Percentiles rank a stretch among this genome's conserved stretches.
These are phyloP conservation scores for Coilia nasus DNA, from an alignment of 2,797 vertebrate species.

Conservation along the genomic window DNA sequence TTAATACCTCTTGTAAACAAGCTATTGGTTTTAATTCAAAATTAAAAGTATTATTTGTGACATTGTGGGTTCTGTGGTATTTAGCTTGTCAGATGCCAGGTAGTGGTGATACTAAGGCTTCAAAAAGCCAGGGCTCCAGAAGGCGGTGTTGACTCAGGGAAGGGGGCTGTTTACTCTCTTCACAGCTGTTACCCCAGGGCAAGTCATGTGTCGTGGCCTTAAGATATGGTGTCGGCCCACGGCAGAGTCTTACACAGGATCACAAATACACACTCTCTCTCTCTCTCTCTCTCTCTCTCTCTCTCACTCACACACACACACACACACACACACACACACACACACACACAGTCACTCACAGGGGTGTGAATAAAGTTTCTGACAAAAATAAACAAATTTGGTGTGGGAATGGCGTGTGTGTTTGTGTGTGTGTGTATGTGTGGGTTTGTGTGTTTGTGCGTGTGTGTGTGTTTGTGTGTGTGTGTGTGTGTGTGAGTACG, in stretches of 20 bases:
- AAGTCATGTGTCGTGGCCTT: background rate
- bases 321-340: background rate
- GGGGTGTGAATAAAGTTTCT: background rate
- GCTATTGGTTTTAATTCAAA: background rate
- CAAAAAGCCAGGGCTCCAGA: background rate
- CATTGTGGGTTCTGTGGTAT: background rate
- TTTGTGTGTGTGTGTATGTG: background rate
- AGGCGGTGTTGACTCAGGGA: background rate
- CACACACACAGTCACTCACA: background rate
- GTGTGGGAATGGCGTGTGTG: constrained; percentile 16
- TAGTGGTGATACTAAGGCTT: background rate
- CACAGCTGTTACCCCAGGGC: background rate
- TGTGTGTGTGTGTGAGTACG: background rate
- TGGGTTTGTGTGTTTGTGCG: background rate
- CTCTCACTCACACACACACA: background rate
- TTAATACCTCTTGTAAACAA: background rate
- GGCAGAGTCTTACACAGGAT: too few species aligned
- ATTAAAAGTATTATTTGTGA: constrained; percentile 31
- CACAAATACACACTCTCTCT: too few species aligned
- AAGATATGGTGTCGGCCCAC: background rate
- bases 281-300: too few species aligned
- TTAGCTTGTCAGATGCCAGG: background rate
- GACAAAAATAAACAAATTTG: background rate
- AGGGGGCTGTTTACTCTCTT: background rate
- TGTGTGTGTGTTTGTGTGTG: constrained; percentile 21